A percentile compares a stretch with the other conserved stretches of the same genome.
phyloP scores from a whole-genome alignment of 1,140 invertebrate genomes.

The Carposina sasakii region DNA sequence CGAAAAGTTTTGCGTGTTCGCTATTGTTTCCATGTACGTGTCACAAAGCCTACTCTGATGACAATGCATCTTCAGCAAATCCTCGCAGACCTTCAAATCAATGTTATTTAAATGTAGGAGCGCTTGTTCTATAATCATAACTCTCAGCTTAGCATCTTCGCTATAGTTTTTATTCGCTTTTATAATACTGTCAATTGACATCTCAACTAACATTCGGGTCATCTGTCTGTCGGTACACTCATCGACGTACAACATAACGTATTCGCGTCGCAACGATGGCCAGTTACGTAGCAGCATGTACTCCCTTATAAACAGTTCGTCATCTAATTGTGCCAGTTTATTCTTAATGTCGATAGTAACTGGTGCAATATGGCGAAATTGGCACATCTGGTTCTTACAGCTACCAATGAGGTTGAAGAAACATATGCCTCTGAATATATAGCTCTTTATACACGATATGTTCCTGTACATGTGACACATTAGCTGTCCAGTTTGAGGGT shows the following conservation, averaged over 20 bases:
- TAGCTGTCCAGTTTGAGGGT: too few relatives aligned
- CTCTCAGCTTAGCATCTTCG: constrained; percentile 22
- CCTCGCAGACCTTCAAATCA: constrained; percentile 27
- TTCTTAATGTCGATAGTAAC: constrained; percentile 10
- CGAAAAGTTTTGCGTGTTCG: constrained; percentile 50
- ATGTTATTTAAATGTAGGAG: constrained; percentile 43
- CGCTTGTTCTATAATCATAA: constrained; percentile 31
- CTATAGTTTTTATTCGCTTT: constrained; percentile 12
- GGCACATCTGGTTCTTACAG: constrained; percentile 38
- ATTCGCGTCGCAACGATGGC: constrained; percentile 27
- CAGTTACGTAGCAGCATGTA: constrained; percentile 34
- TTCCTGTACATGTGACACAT: constrained; percentile 21
- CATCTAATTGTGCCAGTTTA: constrained; percentile 19
- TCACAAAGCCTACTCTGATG: constrained; percentile 32
- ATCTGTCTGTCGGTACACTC: constrained; percentile 36
- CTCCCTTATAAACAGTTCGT: constrained; percentile 38
- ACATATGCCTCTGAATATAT: constrained; percentile 37
- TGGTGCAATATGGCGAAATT: constrained; percentile 27
- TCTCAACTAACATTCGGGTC: constrained; percentile 38
- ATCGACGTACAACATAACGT: constrained; percentile 34
- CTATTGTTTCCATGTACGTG: constrained; percentile 38
- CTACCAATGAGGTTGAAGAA: constrained; percentile 34
- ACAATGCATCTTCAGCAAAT: constrained; percentile 30
- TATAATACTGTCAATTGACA: constrained; percentile 35
- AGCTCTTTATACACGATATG: constrained; percentile 16